Evolutionary conservation across 2,113 vertebrate species (phyloP), one percentile per base, ranked within the genome.

Genomic region (Bombycilla garrulus): DNA sequence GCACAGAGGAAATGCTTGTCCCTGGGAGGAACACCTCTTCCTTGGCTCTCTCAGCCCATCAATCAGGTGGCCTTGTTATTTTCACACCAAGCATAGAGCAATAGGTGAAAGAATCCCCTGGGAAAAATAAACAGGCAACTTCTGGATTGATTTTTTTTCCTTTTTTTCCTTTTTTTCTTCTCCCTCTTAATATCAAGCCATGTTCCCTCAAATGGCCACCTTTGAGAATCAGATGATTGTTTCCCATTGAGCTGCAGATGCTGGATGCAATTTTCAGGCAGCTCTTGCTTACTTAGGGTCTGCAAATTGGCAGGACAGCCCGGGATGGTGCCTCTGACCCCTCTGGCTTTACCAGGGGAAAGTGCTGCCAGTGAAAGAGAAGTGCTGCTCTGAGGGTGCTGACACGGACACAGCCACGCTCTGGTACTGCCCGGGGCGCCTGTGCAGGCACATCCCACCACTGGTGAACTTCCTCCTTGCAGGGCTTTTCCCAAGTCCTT

Each of bases 81-180:
- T 71, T 65, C 45, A 58, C 58, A 73, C 42, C 47, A 17, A 47
- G 28, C 3, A 1, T 3, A 51, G 85, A 86, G 62, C 62, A 84
- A 47, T 3, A 58, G 56, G 26, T 64, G 35, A 51, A 90, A 54
- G 35, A 72, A 83, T 12, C 23, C 26, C 15, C 35, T 44, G 47
- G 35, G 42, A 45, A 67, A 94, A 91, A 71, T n/a, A 67, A 92
- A 50, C 0, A 3, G 21, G 14, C 33, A 71, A 25, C 38, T 85
- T 85, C 28, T 50, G 5, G 56, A 29, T 8, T 83, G 8, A 28
- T 57, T 56, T 51, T 40, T 67, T 12, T 1, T 3, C 10, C 3
- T 11, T 22, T 19, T 4, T 0, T 0, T 1, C 0, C 4, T 16
- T 24, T 11, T 26, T 36, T 21, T 12, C 4, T 2, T 9, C 6